Evolutionary conservation across 2,797 vertebrate genomes (phyloP), one percentile per base, ranked within the genome.

Genomic region (Coranthus polyacanthus): DNA sequence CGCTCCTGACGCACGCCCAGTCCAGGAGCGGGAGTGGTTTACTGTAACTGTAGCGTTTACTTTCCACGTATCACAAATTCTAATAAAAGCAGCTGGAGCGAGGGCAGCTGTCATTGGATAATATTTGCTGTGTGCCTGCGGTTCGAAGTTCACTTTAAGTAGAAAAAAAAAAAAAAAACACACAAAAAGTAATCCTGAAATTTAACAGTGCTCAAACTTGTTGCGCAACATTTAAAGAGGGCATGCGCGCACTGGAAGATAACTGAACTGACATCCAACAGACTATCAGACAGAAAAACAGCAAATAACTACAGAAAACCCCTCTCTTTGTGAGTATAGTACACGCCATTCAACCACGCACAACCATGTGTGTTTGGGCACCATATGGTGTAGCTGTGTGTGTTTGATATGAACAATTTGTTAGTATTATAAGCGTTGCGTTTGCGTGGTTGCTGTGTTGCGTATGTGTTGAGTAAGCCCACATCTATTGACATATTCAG

Each of bases 11-110:
- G 71, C 89, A 89, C 84, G 86, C 88, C 85, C 88, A 59, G 71
- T 63, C 58, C 73, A 55, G 77, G 74, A 78, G 84, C 84, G 86
- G 90, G 88, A 89, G 87, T 73, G 87, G 87, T 89, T 84, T 77
- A 69, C 65, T 64, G 71, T 66, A 20, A 62, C 58, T 47, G 66
- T 8, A 68, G 43, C 26, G 59, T 58, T 41, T 53, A 26, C 24
- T 54, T 41, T 42, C 21, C 51, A 18, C 82, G 29, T 42, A 51
- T 52, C 44, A 26, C 44, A 22, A 32, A 43, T 53, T 13, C 37
- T 49, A 59, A 43, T 5, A n/a, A 17, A 11, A 16, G n/a, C 37
- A 21, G n/a, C 12, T 51, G 45, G 50, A 55, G 36, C 56, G 38
- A 54, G 49, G 26, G 9, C 41, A n/a, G 22, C 7, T n/a, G 4